Conservation (phyloP, 37 sponge, comb jelly and placozoan genomes). For the Mnemiopsis leidyi region DNA sequence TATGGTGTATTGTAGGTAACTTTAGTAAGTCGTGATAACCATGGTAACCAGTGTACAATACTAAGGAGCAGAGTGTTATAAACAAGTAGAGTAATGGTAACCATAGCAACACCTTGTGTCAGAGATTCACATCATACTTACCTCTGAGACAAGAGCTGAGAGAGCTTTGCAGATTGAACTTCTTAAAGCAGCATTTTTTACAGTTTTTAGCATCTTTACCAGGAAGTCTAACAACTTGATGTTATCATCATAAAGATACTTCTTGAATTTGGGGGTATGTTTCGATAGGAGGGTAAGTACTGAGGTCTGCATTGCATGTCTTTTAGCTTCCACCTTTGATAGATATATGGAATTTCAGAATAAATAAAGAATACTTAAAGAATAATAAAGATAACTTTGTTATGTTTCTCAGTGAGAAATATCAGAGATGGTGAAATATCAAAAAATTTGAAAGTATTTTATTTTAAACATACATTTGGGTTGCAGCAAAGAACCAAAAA, state of each 20-base stretch:
- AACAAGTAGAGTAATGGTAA: no score
- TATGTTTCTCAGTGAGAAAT: neutral
- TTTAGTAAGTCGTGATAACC: no score
- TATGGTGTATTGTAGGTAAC: no score
- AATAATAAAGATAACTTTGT: neutral
- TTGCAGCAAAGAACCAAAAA: constrained; percentile 14
- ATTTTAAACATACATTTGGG: constrained; percentile 52
- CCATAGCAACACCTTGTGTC: no score
- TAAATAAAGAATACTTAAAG: neutral
- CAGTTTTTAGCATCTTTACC: neutral
- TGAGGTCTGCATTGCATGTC: constrained; percentile 43
- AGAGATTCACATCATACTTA: no score
- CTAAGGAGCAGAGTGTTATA: no score
- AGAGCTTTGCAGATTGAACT: constrained; percentile 41
- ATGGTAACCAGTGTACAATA: no score
- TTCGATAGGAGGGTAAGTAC: neutral
- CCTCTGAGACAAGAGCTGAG: constrained; percentile 12
- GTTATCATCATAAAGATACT: neutral
- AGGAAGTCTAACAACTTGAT: neutral
- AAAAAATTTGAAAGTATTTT: neutral
- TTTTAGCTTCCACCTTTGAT: constrained; percentile 3
- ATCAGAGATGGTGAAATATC: neutral
- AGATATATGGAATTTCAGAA: neutral
- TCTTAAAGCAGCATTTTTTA: constrained; percentile 36
- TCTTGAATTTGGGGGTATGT: neutral